Percentiles rank a stretch among this genome's conserved stretches.
These are phyloP conservation scores for Drosophila incognita DNA, from an alignment of 2,888 invertebrate species.

Conservation along the genomic window DNA sequence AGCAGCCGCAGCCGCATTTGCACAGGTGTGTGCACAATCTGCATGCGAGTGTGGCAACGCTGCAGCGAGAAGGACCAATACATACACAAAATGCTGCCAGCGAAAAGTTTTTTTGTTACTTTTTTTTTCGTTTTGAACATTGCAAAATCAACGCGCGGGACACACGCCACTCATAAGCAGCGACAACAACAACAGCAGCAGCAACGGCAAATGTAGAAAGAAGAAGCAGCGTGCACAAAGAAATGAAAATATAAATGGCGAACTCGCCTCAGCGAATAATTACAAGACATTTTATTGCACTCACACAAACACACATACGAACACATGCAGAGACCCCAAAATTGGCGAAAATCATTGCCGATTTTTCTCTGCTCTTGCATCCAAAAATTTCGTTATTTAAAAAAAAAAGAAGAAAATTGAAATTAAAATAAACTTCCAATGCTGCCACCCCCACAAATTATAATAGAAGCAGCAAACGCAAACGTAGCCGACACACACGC, in stretches of 20 bases:
- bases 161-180: constrained; percentile 47
- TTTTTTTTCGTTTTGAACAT: constrained; percentile 17
- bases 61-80: constrained; percentile 70
- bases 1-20: constrained; percentile 45
- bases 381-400: constrained; percentile 46
- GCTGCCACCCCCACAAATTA: constrained; percentile 46
- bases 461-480: constrained; percentile 45
- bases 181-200: constrained; percentile 26
- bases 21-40: constrained; percentile 73
- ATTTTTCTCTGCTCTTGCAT: not conserved
- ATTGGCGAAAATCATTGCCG: constrained; percentile 42
- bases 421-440: constrained; percentile 34
- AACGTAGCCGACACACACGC: constrained; percentile 39
- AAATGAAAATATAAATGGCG: constrained; percentile 74
- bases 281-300: constrained; percentile 61
- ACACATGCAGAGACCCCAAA: constrained; percentile 27
- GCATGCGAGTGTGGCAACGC: constrained; percentile 74
- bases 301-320: constrained; percentile 18
- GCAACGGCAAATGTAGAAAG: constrained; percentile 43
- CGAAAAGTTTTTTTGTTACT: constrained; percentile 50
- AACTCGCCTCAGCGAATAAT: constrained; percentile 62
- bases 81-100: constrained; percentile 73
- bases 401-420: constrained; percentile 29
- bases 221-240: constrained; percentile 55
- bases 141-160: constrained; percentile 60